phyloP scores from a whole-genome alignment of 1,140 invertebrate genomes.

The Cotesia vestalis region DNA sequence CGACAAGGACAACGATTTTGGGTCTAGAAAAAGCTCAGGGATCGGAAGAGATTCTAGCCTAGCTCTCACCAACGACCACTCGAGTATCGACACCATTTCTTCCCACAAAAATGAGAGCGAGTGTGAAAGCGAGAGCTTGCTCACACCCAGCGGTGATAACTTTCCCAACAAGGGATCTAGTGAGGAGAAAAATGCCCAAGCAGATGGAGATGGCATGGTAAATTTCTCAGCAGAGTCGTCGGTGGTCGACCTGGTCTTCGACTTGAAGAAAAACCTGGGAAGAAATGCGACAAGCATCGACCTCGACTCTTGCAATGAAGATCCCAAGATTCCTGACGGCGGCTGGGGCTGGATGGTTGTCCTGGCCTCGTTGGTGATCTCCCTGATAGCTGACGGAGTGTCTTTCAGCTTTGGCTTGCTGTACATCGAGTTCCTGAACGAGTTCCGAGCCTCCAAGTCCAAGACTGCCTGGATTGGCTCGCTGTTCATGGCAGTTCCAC shows the following conservation, averaged over 20 bases:
- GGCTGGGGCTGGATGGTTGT: slow-evolving; percentile 92
- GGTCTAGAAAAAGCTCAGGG: slow-evolving; percentile 35
- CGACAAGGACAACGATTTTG: slow-evolving; percentile 28
- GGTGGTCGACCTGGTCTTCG: slow-evolving; percentile 28
- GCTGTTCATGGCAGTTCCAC: slow-evolving; percentile 86
- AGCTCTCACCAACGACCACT: slow-evolving; percentile 22
- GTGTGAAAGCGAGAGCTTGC: slow-evolving; percentile 23
- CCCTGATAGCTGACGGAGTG: slow-evolving; percentile 94
- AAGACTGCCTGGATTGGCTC: slow-evolving; percentile 90
- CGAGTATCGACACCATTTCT: slow-evolving; percentile 15
- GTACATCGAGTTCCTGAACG: slow-evolving; percentile 85
- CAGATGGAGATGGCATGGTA: too few species aligned
- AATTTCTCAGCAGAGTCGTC: slow-evolving; percentile 16
- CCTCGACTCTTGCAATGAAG: slow-evolving; percentile 32
- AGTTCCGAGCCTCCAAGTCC: slow-evolving; percentile 83
- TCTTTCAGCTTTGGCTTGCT: slow-evolving; percentile 93
- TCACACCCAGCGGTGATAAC: not conserved
- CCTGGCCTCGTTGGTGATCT: slow-evolving; percentile 82
- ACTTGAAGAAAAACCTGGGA: slow-evolving; percentile 28
- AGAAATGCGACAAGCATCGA: slow-evolving; percentile 40
- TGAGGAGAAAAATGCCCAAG: not conserved
- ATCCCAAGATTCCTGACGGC: slow-evolving; percentile 72
- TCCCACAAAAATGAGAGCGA: slow-evolving; percentile 30
- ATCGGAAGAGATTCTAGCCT: slow-evolving; percentile 16
- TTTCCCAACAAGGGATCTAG: not conserved